These are phyloP conservation scores for Capromys pilorides DNA, from an alignment of 2,797 vertebrate species.

Conservation along the genomic window DNA sequence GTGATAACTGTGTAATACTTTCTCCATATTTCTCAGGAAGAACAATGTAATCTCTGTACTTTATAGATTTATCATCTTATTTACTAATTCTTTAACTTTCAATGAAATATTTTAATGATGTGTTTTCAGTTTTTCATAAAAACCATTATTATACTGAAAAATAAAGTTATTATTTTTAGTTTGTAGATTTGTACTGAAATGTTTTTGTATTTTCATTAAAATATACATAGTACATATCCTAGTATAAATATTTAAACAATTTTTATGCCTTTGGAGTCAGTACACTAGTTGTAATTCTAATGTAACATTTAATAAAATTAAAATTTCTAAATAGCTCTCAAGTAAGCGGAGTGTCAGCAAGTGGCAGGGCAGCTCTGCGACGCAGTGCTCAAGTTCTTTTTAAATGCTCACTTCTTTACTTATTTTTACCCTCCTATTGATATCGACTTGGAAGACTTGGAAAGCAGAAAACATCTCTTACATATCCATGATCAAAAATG, in stretches of 20 bases:
- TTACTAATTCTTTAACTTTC: constrained; percentile 32
- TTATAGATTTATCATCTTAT: constrained; percentile 37
- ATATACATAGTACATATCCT: constrained; percentile 65
- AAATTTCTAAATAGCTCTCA: constrained; percentile 44
- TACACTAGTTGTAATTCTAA: constrained; percentile 21
- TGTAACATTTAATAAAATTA: constrained; percentile 53
- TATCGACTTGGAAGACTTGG: constrained; percentile 85
- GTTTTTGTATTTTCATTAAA: constrained; percentile 57
- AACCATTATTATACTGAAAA: not conserved
- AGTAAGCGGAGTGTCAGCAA: constrained; percentile 49
- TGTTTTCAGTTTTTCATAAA: constrained; percentile 32
- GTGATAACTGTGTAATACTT: not conserved
- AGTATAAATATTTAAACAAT: constrained; percentile 58
- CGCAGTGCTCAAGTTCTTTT: constrained; percentile 60
- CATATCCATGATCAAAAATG: constrained; percentile 92
- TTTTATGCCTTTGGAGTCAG: not conserved
- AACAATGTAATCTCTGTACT: not conserved
- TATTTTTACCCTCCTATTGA: constrained; percentile 84
- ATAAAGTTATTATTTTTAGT: constrained; percentile 20
- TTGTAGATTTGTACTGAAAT: constrained; percentile 44
- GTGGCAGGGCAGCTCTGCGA: constrained; percentile 47
- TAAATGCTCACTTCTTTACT: constrained; percentile 81
- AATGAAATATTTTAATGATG: constrained; percentile 59
- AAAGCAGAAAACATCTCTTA: constrained; percentile 85
- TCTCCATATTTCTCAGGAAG: not conserved